Evolutionary conservation across 1,140 invertebrate species (phyloP).

Genomic region (Stenopsyche tienmushanensis): DNA sequence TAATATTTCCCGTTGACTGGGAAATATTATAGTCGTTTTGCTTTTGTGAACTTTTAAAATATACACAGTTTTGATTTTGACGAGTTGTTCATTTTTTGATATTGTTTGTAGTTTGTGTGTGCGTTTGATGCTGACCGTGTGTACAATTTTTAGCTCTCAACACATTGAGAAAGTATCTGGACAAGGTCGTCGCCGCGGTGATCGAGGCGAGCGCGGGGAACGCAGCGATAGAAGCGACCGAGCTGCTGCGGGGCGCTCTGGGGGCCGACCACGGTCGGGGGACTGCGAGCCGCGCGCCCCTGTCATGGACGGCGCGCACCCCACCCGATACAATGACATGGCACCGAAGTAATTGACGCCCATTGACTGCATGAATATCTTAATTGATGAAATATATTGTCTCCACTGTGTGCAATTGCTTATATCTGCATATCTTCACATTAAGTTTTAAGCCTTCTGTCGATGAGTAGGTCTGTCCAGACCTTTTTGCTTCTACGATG

Average conservation of each 20-base stretch:
- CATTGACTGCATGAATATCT: too few relatives aligned
- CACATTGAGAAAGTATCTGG: conserved; percentile 46
- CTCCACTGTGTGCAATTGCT: too few relatives aligned
- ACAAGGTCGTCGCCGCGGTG: conserved; percentile 41
- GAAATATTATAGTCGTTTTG: too few relatives aligned
- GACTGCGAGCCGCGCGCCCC: conserved; percentile 43
- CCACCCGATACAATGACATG: conserved; percentile 71
- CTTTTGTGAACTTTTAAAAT: neutral
- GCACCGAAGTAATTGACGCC: conserved; percentile 81
- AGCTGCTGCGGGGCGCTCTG: conserved; percentile 28
- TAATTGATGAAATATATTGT: too few relatives aligned
- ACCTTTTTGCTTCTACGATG: too few relatives aligned
- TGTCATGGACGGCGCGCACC: conserved; percentile 52
- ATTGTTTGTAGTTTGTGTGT: too few relatives aligned
- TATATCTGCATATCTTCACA: too few relatives aligned
- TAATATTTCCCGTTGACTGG: too few relatives aligned
- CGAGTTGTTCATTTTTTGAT: too few relatives aligned
- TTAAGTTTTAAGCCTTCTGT: too few relatives aligned
- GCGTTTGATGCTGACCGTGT: too few relatives aligned
- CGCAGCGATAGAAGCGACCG: conserved; percentile 5
- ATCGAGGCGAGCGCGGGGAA: conserved; percentile 18
- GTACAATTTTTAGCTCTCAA: conserved; percentile 34
- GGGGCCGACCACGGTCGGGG: conserved; percentile 49
- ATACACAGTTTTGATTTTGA: neutral
- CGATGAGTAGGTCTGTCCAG: too few relatives aligned